Percentiles rank a stretch among this genome's conserved stretches.
Conservation (phyloP, 1,140 invertebrate genomes). For the Calephelis virginiensis region DNA sequence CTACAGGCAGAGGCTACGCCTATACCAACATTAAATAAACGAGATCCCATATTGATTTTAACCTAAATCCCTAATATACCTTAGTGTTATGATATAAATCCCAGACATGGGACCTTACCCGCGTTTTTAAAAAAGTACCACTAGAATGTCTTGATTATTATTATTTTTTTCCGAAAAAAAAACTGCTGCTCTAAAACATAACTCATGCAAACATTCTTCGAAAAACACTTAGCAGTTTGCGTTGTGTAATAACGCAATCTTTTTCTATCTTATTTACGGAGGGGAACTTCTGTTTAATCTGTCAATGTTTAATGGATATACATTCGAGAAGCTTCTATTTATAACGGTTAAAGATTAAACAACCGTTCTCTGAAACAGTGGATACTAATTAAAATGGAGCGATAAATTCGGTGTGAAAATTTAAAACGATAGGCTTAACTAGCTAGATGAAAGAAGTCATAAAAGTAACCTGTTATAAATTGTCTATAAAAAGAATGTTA, state of each 20-base stretch:
- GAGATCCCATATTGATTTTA: too few species aligned
- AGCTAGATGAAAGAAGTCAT: conserved; percentile 25
- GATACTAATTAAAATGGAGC: conserved; percentile 23
- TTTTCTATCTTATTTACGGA: not conserved
- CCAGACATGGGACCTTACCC: too few species aligned
- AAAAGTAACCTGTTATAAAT: conserved; percentile 11
- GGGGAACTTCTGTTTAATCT: conserved; percentile 1
- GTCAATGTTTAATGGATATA: conserved; percentile 10
- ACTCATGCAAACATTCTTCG: not conserved
- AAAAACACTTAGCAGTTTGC: not conserved
- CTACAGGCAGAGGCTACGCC: too few species aligned
- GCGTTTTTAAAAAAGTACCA: too few species aligned
- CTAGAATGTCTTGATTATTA: too few species aligned
- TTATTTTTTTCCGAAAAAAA: too few species aligned
- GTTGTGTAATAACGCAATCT: conserved; percentile 12
- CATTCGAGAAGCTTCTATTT: not conserved
- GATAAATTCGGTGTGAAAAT: conserved; percentile 28
- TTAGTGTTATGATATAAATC: too few species aligned
- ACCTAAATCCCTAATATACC: too few species aligned
- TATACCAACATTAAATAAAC: too few species aligned
- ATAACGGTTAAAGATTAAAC: conserved; percentile 13
- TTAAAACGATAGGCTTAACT: conserved; percentile 24
- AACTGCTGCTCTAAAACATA: not conserved
- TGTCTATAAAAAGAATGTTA: not conserved
- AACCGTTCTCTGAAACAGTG: conserved; percentile 12